phyloP scores from a whole-genome alignment of 35 echinoderm and acorn worm genomes.

The Apostichopus parvimensis region DNA sequence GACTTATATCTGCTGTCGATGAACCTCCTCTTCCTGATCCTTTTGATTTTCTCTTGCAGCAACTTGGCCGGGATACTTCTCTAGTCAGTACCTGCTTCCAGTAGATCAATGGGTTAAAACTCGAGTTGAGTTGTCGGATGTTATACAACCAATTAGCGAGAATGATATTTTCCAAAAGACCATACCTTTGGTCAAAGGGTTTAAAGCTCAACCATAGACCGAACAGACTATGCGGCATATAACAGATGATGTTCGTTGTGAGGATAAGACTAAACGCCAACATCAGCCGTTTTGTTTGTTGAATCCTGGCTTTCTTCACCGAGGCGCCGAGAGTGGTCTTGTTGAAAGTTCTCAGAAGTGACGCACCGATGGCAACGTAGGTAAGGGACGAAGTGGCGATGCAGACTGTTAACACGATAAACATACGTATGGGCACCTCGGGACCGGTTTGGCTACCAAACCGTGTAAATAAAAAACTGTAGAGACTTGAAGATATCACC shows the following conservation, averaged over 20 bases:
- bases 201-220: neutral
- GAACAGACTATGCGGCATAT: neutral
- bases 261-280: conserved; percentile 1
- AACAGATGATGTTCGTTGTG: neutral
- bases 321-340: neutral
- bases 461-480: neutral
- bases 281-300: conserved; percentile 24
- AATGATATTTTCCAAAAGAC: neutral
- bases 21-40: too few relatives aligned
- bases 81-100: conserved; percentile 1
- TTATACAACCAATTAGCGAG: neutral
- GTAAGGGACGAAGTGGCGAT: neutral
- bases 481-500: neutral
- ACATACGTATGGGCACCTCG: neutral
- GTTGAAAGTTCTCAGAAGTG: neutral
- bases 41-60: neutral
- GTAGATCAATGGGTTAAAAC: conserved; percentile 28
- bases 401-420: neutral
- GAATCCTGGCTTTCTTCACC: neutral
- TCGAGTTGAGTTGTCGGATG: neutral
- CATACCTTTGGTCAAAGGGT: neutral
- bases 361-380: neutral
- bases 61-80: neutral
- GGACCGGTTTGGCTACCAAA: neutral
- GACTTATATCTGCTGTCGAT: too few relatives aligned